These are phyloP conservation scores for Oreohelix idahoensis DNA, from an alignment of 1,140 invertebrate genomes.

Conservation along the genomic window DNA sequence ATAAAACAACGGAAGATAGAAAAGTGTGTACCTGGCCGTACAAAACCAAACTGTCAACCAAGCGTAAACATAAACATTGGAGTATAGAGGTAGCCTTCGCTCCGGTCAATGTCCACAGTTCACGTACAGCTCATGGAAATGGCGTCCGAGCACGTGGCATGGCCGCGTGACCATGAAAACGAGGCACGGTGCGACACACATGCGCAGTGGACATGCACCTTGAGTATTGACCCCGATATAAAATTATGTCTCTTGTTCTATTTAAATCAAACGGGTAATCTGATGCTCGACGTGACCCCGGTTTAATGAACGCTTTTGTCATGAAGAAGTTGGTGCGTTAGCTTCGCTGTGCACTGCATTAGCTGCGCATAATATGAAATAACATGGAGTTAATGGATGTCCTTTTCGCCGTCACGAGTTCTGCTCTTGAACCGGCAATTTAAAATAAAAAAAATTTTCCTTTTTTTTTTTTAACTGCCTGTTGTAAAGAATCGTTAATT, in stretches of 20 bases:
- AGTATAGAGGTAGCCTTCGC: neutral
- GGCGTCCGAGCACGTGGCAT: neutral
- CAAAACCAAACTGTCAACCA: neutral
- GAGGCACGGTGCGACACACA: neutral
- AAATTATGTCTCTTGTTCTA: neutral
- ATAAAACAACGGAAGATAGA: too few relatives aligned
- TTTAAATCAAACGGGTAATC: neutral
- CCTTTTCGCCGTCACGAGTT: too few relatives aligned
- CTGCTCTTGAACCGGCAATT: too few relatives aligned
- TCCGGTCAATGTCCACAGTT: neutral
- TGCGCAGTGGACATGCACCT: neutral
- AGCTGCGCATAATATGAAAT: too few relatives aligned
- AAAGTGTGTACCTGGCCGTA: too few relatives aligned
- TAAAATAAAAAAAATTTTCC: too few relatives aligned
- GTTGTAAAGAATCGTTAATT: too few relatives aligned
- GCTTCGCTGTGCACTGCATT: too few relatives aligned
- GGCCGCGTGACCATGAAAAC: neutral
- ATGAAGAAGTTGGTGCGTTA: too few relatives aligned
- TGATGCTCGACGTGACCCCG: neutral
- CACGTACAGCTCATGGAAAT: neutral
- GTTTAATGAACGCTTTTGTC: neutral
- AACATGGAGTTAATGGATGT: too few relatives aligned
- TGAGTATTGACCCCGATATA: neutral
- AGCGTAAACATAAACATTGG: neutral
- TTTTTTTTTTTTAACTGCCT: too few relatives aligned